phyloP scores from a whole-genome alignment of 2,113 vertebrate species.

The Pluvianellus socialis region DNA sequence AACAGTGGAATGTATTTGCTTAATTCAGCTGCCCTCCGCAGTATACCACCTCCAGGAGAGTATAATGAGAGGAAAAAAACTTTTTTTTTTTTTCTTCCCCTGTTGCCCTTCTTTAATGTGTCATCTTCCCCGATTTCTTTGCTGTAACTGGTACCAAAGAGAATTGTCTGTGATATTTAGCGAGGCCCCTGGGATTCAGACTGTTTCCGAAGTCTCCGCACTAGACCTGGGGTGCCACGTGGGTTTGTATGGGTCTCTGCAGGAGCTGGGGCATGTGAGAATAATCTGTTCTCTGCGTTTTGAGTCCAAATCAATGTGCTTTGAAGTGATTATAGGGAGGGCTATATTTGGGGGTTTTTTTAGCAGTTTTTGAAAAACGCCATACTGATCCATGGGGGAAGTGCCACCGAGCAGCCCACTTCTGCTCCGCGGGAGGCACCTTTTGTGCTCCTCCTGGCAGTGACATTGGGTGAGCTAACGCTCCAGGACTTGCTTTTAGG shows the following conservation, averaged over 20 bases:
- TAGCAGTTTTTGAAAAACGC: background rate
- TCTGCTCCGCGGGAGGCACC: background rate
- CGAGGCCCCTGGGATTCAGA: background rate
- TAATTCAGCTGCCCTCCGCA: background rate
- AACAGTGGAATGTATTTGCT: background rate
- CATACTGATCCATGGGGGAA: accelerated
- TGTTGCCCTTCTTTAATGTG: background rate
- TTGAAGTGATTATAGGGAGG: background rate
- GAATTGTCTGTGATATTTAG: conserved; percentile 8
- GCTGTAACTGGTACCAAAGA: background rate
- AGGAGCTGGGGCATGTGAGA: background rate
- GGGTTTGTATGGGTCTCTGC: background rate
- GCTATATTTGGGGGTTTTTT: accelerated
- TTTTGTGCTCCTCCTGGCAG: background rate
- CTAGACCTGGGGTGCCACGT: accelerated
- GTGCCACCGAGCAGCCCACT: background rate
- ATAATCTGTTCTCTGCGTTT: background rate
- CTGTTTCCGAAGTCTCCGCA: background rate
- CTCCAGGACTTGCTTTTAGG: background rate
- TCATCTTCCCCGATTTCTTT: background rate
- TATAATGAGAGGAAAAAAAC: background rate
- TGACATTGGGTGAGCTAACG: background rate
- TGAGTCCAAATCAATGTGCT: background rate
- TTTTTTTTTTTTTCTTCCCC: no score
- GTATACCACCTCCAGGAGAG: background rate